Conservation (phyloP, 2,797 vertebrate species). For the Sparus aurata region DNA sequence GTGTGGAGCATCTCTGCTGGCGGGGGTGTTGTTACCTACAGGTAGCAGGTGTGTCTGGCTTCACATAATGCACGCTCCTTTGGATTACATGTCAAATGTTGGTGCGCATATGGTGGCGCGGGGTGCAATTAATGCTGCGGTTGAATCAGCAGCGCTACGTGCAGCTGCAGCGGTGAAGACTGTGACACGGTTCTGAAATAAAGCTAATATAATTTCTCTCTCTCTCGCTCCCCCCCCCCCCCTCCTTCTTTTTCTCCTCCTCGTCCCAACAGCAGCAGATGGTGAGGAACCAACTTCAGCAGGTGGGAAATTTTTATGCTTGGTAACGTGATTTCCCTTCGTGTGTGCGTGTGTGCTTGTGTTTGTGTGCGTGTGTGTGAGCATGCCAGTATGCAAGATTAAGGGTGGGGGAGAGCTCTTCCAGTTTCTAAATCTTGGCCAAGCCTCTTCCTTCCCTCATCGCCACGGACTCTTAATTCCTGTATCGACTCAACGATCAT, state of each 20-base stretch:
- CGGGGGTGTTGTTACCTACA: conserved; percentile 48
- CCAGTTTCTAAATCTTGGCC: conserved; percentile 43
- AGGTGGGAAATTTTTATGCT: conserved; percentile 83
- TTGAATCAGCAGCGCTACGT: conserved; percentile 44
- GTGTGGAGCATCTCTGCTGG: conserved; percentile 36
- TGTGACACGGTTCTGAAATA: conserved; percentile 43
- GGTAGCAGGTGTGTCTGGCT: conserved; percentile 65
- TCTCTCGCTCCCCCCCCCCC: conserved; percentile 9
- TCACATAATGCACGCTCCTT: conserved; percentile 3
- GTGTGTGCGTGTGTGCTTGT: conserved; percentile 47
- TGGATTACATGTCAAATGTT: conserved; percentile 36
- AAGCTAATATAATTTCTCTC: conserved; percentile 58
- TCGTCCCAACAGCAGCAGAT: conserved; percentile 84
- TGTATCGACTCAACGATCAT: conserved; percentile 63
- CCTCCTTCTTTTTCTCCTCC: conserved; percentile 36
- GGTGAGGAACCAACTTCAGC: conserved; percentile 87
- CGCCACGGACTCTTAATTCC: conserved; percentile 44
- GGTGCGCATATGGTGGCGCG: conserved; percentile 24
- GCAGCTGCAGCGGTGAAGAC: conserved; percentile 53
- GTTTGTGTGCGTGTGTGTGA: conserved; percentile 20
- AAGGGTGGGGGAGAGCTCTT: conserved; percentile 5
- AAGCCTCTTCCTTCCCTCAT: conserved; percentile 40
- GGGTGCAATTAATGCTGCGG: conserved; percentile 30
- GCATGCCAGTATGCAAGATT: conserved; percentile 2
- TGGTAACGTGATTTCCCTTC: conserved; percentile 67